phyloP scores from a whole-genome alignment of 2,888 invertebrate species.

The Oasisia sp. region DNA sequence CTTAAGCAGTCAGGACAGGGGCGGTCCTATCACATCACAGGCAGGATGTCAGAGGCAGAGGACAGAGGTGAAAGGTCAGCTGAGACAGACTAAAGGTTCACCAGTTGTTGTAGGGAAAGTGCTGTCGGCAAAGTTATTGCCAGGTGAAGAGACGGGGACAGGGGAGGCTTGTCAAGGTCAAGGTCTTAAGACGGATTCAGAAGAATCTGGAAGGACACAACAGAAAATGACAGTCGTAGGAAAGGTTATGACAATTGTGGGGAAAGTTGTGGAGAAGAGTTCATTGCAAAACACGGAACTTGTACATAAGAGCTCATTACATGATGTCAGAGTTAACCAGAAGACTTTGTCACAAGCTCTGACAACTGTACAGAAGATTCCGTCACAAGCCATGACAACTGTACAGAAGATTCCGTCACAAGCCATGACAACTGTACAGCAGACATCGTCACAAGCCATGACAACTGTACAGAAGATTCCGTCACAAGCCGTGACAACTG shows the following conservation, averaged over 20 bases:
- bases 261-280: not conserved
- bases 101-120: not conserved
- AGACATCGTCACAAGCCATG: too few species aligned
- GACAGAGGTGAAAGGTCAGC: not conserved
- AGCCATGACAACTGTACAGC: too few species aligned
- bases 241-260: not conserved
- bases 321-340: too few species aligned
- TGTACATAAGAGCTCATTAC: not conserved
- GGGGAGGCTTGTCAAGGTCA: too few species aligned
- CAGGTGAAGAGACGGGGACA: too few species aligned
- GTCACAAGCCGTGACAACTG: not conserved
- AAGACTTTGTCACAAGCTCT: too few species aligned
- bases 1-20: not conserved
- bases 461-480: too few species aligned
- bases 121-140: not conserved
- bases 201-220: not conserved
- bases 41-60: not conserved
- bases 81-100: not conserved
- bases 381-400: too few species aligned
- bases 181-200: too few species aligned
- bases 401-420: too few species aligned
- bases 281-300: not conserved
- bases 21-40: not conserved
- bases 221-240: not conserved
- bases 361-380: too few species aligned